Percentiles rank a stretch among this genome's conserved stretches.
Conservation (phyloP, 2,113 vertebrate genomes). For the Alexandromys fortis region DNA sequence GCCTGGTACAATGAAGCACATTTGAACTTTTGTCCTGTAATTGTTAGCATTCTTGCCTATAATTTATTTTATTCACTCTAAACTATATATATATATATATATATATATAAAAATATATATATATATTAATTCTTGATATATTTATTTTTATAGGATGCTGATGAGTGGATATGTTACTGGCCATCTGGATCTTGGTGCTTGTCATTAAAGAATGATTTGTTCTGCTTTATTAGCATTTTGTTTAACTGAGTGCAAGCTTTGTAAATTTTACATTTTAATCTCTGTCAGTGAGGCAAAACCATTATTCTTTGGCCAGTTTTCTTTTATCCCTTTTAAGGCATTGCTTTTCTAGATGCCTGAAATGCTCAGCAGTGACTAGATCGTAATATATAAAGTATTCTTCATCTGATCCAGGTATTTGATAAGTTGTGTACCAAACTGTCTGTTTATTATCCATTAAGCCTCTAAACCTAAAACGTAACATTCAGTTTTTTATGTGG, state of each 20-base stretch:
- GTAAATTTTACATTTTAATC: neutral
- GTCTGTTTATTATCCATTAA: neutral
- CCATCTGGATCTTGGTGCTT: neutral
- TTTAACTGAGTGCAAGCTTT: neutral
- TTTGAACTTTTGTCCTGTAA: neutral
- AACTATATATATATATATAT: neutral
- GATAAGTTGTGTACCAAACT: neutral
- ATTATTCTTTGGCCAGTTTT: neutral
- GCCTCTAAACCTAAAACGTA: neutral
- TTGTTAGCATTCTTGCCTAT: neutral
- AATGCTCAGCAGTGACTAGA: neutral
- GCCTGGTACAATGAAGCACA: neutral
- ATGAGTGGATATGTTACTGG: neutral
- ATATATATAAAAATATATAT: no score
- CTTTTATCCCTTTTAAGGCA: neutral
- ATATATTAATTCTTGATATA: neutral
- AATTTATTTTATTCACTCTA: neutral
- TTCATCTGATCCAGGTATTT: neutral
- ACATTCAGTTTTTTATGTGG: neutral
- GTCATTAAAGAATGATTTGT: neutral
- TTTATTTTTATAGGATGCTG: neutral
- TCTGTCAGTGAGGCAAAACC: neutral
- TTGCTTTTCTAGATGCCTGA: neutral
- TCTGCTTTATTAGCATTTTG: neutral
- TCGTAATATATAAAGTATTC: neutral